Percentiles rank a stretch among this genome's conserved stretches.
Conservation (phyloP, 2,888 invertebrate genomes). For the Lagria hirta region DNA sequence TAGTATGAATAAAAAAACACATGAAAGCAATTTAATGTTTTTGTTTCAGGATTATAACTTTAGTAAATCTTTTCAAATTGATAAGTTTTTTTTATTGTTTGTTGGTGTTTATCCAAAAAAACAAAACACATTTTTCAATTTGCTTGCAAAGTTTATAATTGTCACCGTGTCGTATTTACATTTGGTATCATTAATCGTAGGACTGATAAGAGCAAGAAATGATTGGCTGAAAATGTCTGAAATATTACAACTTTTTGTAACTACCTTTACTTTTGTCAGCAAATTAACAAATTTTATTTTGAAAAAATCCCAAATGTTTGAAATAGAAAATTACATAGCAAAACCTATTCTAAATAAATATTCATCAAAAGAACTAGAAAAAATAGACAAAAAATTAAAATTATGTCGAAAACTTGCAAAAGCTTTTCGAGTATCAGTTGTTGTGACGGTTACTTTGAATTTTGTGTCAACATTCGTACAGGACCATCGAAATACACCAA, state of each 20-base stretch:
- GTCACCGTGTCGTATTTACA: background rate
- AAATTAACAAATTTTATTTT: constrained; percentile 11
- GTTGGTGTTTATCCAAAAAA: constrained; percentile 7
- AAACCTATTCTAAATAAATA: background rate
- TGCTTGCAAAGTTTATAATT: background rate
- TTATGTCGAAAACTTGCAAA: background rate
- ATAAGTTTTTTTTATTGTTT: no score
- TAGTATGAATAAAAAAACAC: no score
- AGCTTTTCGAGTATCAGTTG: no score
- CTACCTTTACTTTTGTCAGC: constrained; percentile 9
- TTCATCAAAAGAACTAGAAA: background rate
- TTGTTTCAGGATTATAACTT: no score
- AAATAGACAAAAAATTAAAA: constrained; percentile 1
- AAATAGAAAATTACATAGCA: constrained; percentile 7
- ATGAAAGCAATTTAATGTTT: no score
- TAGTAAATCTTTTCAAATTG: no score
- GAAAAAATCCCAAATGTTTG: background rate
- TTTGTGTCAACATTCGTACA: constrained; percentile 4
- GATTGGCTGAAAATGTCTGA: constrained; percentile 6
- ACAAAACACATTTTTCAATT: constrained; percentile 2
- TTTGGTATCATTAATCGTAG: constrained; percentile 6
- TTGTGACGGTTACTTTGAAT: constrained; percentile 2
- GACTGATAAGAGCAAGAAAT: constrained; percentile 1
- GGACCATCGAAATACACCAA: constrained; percentile 2
- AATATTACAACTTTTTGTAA: constrained; percentile 4